These are phyloP conservation scores for Pachyuromys duprasi DNA, from an alignment of 2,797 vertebrate genomes.

Conservation along the genomic window DNA sequence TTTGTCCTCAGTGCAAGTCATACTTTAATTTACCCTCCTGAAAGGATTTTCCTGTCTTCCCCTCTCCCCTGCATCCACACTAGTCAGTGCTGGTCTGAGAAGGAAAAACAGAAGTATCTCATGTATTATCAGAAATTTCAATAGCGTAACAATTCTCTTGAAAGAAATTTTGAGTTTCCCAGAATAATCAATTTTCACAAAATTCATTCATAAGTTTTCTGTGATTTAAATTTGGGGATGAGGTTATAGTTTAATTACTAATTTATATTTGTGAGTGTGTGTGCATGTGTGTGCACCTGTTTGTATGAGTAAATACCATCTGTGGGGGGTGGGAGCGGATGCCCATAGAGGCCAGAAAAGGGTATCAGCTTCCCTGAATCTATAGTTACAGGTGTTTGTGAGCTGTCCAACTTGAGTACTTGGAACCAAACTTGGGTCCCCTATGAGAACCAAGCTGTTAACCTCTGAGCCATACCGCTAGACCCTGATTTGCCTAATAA, in stretches of 20 bases:
- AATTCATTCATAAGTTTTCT: constrained; percentile 55
- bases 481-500: neutral
- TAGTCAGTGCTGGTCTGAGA: constrained; percentile 63
- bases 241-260: neutral
- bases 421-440: neutral
- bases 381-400: neutral
- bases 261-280: neutral
- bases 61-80: constrained; percentile 12
- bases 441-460: neutral
- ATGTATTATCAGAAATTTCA: constrained; percentile 38
- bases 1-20: neutral
- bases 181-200: constrained; percentile 58
- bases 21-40: constrained; percentile 34
- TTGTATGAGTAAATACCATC: neutral
- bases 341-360: neutral
- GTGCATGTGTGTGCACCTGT: neutral
- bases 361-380: neutral
- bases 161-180: neutral
- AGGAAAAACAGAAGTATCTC: constrained; percentile 66
- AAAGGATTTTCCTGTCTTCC: neutral
- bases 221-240: neutral
- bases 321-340: too few species aligned
- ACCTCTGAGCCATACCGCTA: neutral
- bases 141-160: neutral
- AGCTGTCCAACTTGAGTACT: neutral